phyloP scores from a whole-genome alignment of 2,797 vertebrate genomes.

The Morus bassanus region DNA sequence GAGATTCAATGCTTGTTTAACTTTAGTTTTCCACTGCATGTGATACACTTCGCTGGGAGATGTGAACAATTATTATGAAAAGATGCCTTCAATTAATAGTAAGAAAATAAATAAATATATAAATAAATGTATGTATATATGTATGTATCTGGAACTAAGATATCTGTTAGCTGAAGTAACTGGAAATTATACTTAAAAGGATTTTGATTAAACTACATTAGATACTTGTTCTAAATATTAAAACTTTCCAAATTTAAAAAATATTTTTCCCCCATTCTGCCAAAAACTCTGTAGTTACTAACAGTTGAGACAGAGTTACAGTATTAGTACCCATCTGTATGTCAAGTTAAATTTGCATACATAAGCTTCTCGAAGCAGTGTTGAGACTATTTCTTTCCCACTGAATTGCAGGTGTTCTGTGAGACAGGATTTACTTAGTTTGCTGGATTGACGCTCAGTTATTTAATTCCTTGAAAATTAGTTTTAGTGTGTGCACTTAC shows the following conservation, averaged over 20 bases:
- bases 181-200: not conserved
- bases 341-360: not conserved
- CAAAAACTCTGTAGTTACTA: not conserved
- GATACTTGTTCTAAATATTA: not conserved
- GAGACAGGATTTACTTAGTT: not conserved
- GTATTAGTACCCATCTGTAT: not conserved
- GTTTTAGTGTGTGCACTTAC: not conserved
- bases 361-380: not conserved
- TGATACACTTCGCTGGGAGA: not conserved
- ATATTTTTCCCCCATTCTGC: not conserved
- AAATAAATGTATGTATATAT: not conserved
- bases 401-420: not conserved
- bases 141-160: not conserved
- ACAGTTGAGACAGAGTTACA: not conserved
- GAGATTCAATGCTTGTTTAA: not conserved
- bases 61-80: not conserved
- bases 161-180: not conserved
- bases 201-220: not conserved
- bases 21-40: not conserved
- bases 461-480: constrained; percentile 32
- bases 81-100: not conserved
- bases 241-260: not conserved
- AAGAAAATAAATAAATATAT: not conserved
- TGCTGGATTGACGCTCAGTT: not conserved
- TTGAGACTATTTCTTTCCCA: not conserved